Evolutionary conservation across 2,113 vertebrate genomes (phyloP).

Genomic region (Bucco capensis): DNA sequence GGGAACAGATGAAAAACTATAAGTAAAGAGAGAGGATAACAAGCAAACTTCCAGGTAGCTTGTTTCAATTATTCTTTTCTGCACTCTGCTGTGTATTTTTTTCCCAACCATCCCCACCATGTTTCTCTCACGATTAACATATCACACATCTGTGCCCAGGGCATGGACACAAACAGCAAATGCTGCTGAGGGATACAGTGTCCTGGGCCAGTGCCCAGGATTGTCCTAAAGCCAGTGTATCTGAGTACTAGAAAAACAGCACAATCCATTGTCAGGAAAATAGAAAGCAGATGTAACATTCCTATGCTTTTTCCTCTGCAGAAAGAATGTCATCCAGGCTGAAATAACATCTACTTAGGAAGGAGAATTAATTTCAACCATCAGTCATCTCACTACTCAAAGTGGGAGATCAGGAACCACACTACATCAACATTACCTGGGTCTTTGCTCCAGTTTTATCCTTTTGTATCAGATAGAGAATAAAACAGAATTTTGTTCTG

Average conservation of each 20-base stretch:
- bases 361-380: background rate
- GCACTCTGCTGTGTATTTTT: background rate
- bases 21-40: background rate
- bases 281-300: background rate
- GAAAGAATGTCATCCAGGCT: background rate
- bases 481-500: rapidly evolving
- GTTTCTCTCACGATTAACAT: background rate
- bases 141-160: background rate
- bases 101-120: rapidly evolving
- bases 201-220: background rate
- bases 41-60: background rate
- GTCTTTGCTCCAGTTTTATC: background rate
- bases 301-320: background rate
- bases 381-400: background rate
- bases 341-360: background rate
- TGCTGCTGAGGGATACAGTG: background rate
- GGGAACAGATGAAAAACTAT: background rate
- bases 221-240: background rate
- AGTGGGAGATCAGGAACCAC: background rate
- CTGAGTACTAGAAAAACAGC: background rate
- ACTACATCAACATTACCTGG: background rate
- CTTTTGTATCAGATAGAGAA: background rate
- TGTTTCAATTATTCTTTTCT: background rate
- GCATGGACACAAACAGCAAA: background rate
- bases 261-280: background rate